Conservation (phyloP, 2,113 vertebrate species). For the Odocoileus virginianus region DNA sequence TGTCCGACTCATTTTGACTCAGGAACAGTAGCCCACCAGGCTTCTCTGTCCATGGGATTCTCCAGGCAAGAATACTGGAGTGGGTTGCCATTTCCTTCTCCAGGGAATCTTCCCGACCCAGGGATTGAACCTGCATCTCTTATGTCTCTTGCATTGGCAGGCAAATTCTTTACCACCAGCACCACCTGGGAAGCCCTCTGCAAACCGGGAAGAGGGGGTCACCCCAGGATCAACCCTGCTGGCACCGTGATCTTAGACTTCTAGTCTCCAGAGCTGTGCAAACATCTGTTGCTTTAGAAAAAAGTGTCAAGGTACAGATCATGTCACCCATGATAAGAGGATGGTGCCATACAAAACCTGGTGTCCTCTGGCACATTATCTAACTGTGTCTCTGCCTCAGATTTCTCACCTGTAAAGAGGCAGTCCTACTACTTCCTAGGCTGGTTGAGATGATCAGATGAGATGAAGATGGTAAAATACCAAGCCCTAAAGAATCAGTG, state of each 20-base stretch:
- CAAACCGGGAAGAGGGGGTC: not conserved
- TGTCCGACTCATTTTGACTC: not conserved
- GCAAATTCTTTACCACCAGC: not conserved
- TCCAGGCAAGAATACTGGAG: not conserved
- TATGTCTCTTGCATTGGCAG: not conserved
- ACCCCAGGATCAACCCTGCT: not conserved
- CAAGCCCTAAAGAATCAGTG: fast-evolving
- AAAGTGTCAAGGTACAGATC: not conserved
- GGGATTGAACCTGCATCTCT: not conserved
- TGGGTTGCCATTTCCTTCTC: not conserved
- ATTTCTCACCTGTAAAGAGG: not conserved
- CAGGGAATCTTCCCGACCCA: not conserved
- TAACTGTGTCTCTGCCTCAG: not conserved
- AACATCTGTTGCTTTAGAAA: not conserved
- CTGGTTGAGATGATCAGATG: not conserved
- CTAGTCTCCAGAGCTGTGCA: not conserved
- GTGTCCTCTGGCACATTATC: fast-evolving
- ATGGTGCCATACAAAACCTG: not conserved
- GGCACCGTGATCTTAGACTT: not conserved
- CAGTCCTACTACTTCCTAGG: fast-evolving
- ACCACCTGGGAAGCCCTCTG: not conserved
- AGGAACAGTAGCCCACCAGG: not conserved
- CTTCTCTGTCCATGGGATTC: not conserved
- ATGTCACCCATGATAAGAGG: not conserved
- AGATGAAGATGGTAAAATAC: not conserved